Percentiles rank a stretch among this genome's conserved stretches.
These are phyloP conservation scores for Charadrius vociferus DNA, from an alignment of 2,113 vertebrate species.

Conservation along the genomic window DNA sequence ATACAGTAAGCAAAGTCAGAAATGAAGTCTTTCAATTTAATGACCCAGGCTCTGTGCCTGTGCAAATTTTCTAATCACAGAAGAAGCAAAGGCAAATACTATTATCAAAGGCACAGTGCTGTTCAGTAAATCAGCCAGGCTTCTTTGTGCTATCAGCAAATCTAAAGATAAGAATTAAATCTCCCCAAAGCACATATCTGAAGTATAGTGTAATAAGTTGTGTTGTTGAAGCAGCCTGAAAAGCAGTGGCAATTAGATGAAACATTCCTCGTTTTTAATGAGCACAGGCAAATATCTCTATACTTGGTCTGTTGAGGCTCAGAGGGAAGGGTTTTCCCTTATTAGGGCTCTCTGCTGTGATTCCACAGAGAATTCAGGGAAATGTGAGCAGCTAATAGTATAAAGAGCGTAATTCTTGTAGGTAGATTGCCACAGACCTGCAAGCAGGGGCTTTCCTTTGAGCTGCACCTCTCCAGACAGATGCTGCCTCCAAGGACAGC, in stretches of 20 bases:
- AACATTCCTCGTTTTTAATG: slow-evolving; percentile 4
- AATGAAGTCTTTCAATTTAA: neutral
- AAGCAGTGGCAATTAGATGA: slow-evolving; percentile 12
- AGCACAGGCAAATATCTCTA: neutral
- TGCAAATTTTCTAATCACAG: slow-evolving; percentile 22
- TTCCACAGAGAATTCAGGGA: neutral
- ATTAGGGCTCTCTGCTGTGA: neutral
- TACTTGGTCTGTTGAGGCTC: neutral
- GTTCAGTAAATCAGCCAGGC: slow-evolving; percentile 7
- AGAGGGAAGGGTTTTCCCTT: neutral
- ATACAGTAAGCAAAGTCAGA: neutral
- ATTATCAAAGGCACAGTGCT: neutral
- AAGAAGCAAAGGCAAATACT: neutral
- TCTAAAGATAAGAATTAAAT: slow-evolving; percentile 52
- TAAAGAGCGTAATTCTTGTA: neutral
- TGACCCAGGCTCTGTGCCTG: neutral
- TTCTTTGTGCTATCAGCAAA: slow-evolving; percentile 41
- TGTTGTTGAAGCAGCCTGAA: neutral
- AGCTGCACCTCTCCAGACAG: neutral
- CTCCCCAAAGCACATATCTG: slow-evolving; percentile 14
- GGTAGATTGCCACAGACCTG: neutral
- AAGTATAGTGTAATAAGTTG: neutral
- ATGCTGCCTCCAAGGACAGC: neutral
- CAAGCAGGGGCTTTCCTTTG: neutral
- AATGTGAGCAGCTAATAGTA: neutral